phyloP scores from a whole-genome alignment of 2,888 invertebrate species.

The Habrosyne pyritoides region DNA sequence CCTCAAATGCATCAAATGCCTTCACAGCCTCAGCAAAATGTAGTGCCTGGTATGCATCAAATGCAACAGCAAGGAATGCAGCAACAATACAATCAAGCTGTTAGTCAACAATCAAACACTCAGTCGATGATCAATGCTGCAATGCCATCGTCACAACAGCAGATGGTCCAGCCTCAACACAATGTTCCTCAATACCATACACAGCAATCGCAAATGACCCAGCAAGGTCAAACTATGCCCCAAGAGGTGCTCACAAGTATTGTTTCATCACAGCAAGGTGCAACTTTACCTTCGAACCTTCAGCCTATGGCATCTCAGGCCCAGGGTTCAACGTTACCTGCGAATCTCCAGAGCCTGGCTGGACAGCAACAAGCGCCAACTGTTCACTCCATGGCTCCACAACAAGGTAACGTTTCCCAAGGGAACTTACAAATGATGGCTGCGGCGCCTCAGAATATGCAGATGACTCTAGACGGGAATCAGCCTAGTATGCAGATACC shows the following conservation, averaged over 20 bases:
- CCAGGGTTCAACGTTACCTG: conserved; percentile 85
- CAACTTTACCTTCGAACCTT: conserved; percentile 72
- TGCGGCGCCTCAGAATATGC: conserved; percentile 79
- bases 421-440: conserved; percentile 84
- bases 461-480: conserved; percentile 82
- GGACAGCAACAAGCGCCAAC: conserved; percentile 75
- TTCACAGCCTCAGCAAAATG: conserved; percentile 78
- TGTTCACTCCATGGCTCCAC: conserved; percentile 74
- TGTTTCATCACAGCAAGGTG: conserved; percentile 78
- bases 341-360: conserved; percentile 81
- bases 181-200: conserved; percentile 79
- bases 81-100: conserved; percentile 80
- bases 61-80: conserved; percentile 80
- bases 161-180: conserved; percentile 78
- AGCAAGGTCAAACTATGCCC: conserved; percentile 77
- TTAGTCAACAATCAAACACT: conserved; percentile 72
- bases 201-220: conserved; percentile 76
- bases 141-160: conserved; percentile 76
- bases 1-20: conserved; percentile 79
- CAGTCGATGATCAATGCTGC: conserved; percentile 75
- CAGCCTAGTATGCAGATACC: conserved; percentile 83
- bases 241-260: conserved; percentile 79
- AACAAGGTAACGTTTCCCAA: conserved; percentile 83
- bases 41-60: conserved; percentile 79
- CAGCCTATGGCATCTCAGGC: conserved; percentile 76